Evolutionary conservation across 2,888 invertebrate species (phyloP), one percentile per base, ranked within the genome.

Genomic region (Stegana nigrithorax): DNA sequence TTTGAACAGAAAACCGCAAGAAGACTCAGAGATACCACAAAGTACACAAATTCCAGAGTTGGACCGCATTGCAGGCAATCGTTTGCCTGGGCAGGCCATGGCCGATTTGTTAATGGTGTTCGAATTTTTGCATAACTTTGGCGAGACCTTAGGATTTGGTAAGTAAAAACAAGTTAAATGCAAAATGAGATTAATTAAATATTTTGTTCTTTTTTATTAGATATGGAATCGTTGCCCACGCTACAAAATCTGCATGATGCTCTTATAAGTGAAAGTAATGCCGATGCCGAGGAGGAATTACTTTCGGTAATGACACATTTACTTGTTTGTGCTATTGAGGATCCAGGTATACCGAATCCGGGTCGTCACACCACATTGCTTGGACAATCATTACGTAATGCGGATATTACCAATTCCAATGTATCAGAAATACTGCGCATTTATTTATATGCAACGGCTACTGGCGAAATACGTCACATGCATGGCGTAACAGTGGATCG

Each of bases 51-150:
- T 94, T 67, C 94, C 94, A 0, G 87, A 89, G 3, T 87, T 94
- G 59, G 90, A 91, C 60, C 88, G 96, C 70, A 91, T 98, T 72
- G 90, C 92, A 0, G 94, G 94, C 1, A 87, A 95, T 60, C 90
- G 91, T 80, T 87, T 98, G 58, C 89, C 93, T 1, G 96, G 96
- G 0, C 91, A 93, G 81, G 96, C 97, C 0, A 95, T 97, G 87
- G 93, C 95, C 0, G 95, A 98, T 85, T 88, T 94, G 45, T 87
- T 98, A 21, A 97, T 98, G 92, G 93, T 96, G n/a, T 93, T 94
- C 81, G 98, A 98, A 87, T 98, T 98, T 84, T 88, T 98, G 70
- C 94, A 97, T 79, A 98, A 97, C 87, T 98, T 98, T 82, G 96
- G 95, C 57, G 95, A 95, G 85, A 95, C 96, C 0, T 88, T 98